Evolutionary conservation across 2,888 invertebrate genomes (phyloP).

Genomic region (Deladenus siricidicola): DNA sequence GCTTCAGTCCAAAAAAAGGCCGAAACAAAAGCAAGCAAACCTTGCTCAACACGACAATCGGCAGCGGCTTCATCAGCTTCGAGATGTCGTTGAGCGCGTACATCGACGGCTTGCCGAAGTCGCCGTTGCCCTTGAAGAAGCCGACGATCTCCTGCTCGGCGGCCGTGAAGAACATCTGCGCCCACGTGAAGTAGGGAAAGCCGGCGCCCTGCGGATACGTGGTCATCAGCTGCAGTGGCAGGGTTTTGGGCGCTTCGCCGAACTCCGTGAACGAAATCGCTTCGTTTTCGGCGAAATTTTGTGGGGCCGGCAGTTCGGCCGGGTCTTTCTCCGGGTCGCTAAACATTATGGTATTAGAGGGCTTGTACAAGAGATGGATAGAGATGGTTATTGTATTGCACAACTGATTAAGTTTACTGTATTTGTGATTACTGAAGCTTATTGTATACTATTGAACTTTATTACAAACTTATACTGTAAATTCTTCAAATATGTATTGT

Average conservation of each 20-base stretch:
- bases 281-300: conserved; percentile 36
- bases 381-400: no score
- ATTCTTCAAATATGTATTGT: no score
- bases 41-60: conserved; percentile 48
- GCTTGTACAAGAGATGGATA: no score
- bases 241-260: conserved; percentile 27
- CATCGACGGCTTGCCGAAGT: conserved; percentile 49
- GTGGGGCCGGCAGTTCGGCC: conserved; percentile 38
- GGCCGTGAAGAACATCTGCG: conserved; percentile 49
- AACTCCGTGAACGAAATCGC: conserved; percentile 41
- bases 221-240: conserved; percentile 43
- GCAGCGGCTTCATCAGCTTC: conserved; percentile 53
- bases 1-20: not conserved
- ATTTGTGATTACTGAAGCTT: no score
- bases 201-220: conserved; percentile 52
- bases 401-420: no score
- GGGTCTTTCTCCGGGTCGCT: conserved; percentile 37
- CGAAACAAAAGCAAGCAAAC: conserved; percentile 14
- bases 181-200: conserved; percentile 53
- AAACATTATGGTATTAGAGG: no score
- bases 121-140: conserved; percentile 52
- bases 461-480: no score
- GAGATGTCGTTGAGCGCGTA: conserved; percentile 48
- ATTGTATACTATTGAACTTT: no score
- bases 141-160: conserved; percentile 46